phyloP scores from a whole-genome alignment of 1,140 invertebrate species.

The Drosophila pseudoobscura region DNA sequence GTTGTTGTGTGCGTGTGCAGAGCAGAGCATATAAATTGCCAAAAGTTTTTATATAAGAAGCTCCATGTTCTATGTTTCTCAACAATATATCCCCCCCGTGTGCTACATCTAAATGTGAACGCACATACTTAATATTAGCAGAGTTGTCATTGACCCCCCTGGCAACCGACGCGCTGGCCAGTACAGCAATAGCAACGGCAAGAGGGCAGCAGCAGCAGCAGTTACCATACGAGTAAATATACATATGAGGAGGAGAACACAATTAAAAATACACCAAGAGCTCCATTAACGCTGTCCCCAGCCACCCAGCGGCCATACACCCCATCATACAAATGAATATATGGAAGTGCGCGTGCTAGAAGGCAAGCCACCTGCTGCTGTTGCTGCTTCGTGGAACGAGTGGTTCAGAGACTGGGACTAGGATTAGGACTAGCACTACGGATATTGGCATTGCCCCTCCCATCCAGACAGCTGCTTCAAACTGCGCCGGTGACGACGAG shows the following conservation, averaged over 20 bases:
- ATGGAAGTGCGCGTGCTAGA: slow-evolving; percentile 43
- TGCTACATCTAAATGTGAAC: slow-evolving; percentile 40
- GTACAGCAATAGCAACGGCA: slow-evolving; percentile 31
- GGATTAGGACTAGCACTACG: slow-evolving; percentile 9
- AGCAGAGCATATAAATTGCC: slow-evolving; percentile 27
- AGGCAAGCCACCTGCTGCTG: slow-evolving; percentile 63
- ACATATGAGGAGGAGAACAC: slow-evolving; percentile 56
- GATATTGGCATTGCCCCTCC: no score
- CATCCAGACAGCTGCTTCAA: slow-evolving; percentile 47
- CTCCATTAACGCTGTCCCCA: slow-evolving; percentile 48
- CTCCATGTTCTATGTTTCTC: slow-evolving; percentile 38
- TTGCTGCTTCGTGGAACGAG: slow-evolving; percentile 25
- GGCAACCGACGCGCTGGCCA: slow-evolving; percentile 44
- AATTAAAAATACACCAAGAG: slow-evolving; percentile 73
- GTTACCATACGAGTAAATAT: slow-evolving; percentile 56
- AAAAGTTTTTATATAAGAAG: slow-evolving; percentile 63
- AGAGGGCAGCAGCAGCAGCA: slow-evolving; percentile 28
- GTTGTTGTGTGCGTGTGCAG: slow-evolving; percentile 32
- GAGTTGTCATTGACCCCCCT: slow-evolving; percentile 59
- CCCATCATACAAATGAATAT: not conserved
- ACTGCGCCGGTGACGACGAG: slow-evolving; percentile 65
- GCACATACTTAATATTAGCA: slow-evolving; percentile 57
- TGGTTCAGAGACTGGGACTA: slow-evolving; percentile 8
- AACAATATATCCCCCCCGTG: slow-evolving; percentile 26
- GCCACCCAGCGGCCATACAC: slow-evolving; percentile 28